Conservation (phyloP, 2,113 vertebrate species). For the Alethe castanea region DNA sequence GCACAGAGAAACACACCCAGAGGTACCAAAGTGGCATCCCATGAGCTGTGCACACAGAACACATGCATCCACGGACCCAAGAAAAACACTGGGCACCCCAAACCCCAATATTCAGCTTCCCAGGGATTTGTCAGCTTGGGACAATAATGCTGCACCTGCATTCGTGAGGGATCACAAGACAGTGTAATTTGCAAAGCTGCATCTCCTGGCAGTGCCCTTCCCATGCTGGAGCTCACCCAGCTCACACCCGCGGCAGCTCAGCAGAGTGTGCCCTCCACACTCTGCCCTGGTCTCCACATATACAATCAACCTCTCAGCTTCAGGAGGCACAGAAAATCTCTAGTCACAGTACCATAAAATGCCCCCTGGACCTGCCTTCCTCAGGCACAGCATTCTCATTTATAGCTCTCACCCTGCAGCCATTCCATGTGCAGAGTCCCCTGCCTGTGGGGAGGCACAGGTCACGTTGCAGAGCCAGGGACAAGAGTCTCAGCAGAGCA, state of each 20-base stretch:
- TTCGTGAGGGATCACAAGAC: rapidly evolving
- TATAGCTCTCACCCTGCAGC: neutral
- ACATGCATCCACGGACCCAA: rapidly evolving
- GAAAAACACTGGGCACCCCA: neutral
- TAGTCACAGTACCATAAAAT: neutral
- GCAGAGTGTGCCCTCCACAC: rapidly evolving
- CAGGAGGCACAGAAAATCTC: neutral
- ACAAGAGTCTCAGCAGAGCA: neutral
- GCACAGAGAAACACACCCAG: neutral
- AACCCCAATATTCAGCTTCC: neutral
- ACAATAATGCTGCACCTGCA: rapidly evolving
- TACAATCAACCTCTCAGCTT: neutral
- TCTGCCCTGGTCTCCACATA: neutral
- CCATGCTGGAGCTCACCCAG: rapidly evolving
- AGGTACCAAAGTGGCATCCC: neutral
- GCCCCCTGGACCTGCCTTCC: neutral
- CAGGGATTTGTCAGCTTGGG: neutral
- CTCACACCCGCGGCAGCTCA: rapidly evolving
- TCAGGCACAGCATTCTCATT: neutral
- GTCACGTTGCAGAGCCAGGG: neutral
- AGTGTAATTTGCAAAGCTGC: neutral
- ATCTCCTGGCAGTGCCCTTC: neutral
- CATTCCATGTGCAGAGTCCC: neutral
- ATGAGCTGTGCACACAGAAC: rapidly evolving
- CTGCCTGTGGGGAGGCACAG: rapidly evolving